phyloP scores from a whole-genome alignment of 2,888 invertebrate genomes.

The Tupiocoris notatus region DNA sequence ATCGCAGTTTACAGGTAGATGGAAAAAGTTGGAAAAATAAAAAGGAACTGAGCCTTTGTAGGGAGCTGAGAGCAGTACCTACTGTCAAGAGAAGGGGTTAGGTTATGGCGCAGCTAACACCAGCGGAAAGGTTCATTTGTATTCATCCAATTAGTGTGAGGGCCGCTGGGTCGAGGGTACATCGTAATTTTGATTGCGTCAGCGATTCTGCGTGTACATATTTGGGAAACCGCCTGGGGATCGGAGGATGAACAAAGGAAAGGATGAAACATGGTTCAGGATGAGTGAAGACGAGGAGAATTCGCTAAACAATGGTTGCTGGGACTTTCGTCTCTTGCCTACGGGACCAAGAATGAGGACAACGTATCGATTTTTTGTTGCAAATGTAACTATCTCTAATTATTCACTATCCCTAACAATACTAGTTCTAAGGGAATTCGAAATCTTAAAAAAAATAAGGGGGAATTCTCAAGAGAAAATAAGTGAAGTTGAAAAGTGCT shows the following conservation, averaged over 20 bases:
- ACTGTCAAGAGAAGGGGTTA: background rate
- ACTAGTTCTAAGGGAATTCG: too few species aligned
- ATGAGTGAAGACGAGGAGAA: too few species aligned
- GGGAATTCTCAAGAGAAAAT: conserved; percentile 10
- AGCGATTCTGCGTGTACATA: background rate
- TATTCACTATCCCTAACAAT: too few species aligned
- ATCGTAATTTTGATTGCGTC: background rate
- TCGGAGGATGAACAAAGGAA: background rate
- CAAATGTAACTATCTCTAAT: too few species aligned
- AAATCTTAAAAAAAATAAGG: background rate
- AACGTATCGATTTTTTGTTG: too few species aligned
- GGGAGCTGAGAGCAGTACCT: too few species aligned
- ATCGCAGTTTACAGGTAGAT: background rate
- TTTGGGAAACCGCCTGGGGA: background rate
- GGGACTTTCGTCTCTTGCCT: too few species aligned
- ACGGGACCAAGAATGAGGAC: too few species aligned
- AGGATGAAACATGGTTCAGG: too few species aligned
- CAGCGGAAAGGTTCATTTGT: conserved; percentile 12
- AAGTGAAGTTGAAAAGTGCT: too few species aligned
- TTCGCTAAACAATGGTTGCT: too few species aligned
- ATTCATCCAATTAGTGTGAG: conserved; percentile 23
- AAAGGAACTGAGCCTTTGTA: background rate
- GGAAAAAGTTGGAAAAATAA: background rate
- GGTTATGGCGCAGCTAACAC: conserved; percentile 1
- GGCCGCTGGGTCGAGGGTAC: background rate